Percentiles rank a stretch among this genome's conserved stretches.
These are phyloP conservation scores for Polyommatus icarus DNA, from an alignment of 2,888 invertebrate species.

Conservation along the genomic window DNA sequence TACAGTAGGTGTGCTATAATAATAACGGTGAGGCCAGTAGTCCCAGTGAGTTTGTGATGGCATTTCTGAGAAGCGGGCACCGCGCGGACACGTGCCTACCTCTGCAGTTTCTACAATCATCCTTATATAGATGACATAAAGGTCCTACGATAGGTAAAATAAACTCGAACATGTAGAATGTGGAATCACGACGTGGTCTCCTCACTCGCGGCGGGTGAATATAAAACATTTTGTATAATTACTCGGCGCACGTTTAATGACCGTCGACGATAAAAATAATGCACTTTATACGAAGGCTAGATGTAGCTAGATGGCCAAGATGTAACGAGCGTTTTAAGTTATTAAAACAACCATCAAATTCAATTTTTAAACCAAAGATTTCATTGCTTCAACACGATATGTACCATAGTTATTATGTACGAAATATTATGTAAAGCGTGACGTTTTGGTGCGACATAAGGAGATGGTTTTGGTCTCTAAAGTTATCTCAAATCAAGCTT, in stretches of 20 bases:
- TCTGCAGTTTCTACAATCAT: not conserved
- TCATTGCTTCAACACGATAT: not conserved
- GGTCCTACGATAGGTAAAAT: not conserved
- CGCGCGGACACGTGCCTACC: not conserved
- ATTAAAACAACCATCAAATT: not conserved
- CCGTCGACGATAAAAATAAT: slow-evolving; percentile 3
- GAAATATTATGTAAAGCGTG: not conserved
- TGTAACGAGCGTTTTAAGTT: not conserved
- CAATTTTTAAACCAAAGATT: not conserved
- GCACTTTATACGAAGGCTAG: slow-evolving; percentile 6
- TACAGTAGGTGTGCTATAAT: not conserved
- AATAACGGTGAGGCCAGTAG: not conserved
- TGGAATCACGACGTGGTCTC: slow-evolving; percentile 61
- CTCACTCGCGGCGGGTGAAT: slow-evolving; percentile 55
- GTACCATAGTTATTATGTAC: not conserved
- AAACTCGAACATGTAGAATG: slow-evolving; percentile 51
- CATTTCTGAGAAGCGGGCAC: slow-evolving; percentile 2
- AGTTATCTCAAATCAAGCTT: too few species aligned
- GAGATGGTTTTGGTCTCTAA: too few species aligned
- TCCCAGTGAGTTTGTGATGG: slow-evolving; percentile 2
- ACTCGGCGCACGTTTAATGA: slow-evolving; percentile 33
- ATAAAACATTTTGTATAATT: slow-evolving; percentile 52
- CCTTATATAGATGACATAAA: not conserved
- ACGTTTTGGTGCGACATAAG: too few species aligned
- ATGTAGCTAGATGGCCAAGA: not conserved